Evolutionary conservation across 2,113 vertebrate genomes (phyloP).

Genomic region (Nycticorax nycticorax): DNA sequence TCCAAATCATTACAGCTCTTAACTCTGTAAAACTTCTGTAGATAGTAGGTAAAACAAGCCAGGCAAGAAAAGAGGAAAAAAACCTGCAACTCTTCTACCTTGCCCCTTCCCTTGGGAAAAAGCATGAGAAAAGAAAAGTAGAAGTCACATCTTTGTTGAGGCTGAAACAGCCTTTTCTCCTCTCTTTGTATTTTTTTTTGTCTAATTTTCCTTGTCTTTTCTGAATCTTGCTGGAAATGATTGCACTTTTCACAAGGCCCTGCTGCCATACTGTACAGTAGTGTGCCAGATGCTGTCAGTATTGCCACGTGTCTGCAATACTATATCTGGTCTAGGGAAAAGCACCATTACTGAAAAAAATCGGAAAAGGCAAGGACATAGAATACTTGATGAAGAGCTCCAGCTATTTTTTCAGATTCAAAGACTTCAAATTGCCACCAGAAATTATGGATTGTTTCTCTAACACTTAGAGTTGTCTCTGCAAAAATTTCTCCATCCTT

Average conservation of each 20-base stretch:
- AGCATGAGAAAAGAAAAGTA: background rate
- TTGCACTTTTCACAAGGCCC: background rate
- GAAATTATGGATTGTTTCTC: background rate
- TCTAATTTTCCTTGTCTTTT: background rate
- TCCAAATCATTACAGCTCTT: background rate
- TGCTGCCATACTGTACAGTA: background rate
- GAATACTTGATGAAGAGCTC: background rate
- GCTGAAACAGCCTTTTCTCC: background rate
- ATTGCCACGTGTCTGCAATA: background rate
- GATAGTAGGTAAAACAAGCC: background rate
- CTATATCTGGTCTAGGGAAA: background rate
- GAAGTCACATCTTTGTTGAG: background rate
- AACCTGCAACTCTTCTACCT: background rate
- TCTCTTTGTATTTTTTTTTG: background rate
- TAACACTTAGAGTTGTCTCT: background rate
- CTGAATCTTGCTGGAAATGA: background rate
- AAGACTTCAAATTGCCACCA: background rate
- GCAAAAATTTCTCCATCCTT: background rate
- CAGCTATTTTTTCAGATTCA: background rate
- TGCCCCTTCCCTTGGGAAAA: background rate
- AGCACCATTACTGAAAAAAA: background rate
- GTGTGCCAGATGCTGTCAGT: background rate
- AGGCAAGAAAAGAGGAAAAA: background rate
- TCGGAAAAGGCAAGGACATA: background rate
- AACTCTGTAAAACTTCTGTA: background rate